Evolutionary conservation across 2,113 vertebrate genomes (phyloP).

Genomic region (Erythrocercus mccallii): DNA sequence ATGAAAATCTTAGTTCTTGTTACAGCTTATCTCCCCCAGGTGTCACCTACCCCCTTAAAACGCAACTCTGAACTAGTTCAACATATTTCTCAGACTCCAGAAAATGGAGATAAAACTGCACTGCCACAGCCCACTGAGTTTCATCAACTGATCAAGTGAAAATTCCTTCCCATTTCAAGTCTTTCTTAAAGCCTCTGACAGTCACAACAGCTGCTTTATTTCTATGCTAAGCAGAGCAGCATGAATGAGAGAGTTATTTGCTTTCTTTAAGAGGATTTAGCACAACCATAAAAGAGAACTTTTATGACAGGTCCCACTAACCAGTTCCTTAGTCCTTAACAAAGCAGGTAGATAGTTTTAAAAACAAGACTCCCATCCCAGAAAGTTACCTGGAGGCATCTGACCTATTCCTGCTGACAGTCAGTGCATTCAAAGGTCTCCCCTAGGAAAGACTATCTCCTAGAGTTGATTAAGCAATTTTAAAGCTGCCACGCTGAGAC

Average conservation of each 20-base stretch:
- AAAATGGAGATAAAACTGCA: background rate
- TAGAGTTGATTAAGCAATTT: background rate
- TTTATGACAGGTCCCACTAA: background rate
- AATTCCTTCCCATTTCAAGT: background rate
- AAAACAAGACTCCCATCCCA: background rate
- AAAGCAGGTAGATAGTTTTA: background rate
- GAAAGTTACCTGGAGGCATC: background rate
- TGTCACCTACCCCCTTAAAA: background rate
- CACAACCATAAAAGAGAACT: background rate
- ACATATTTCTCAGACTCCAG: background rate
- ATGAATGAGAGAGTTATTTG: background rate
- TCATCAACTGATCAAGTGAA: background rate
- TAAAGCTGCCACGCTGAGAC: background rate
- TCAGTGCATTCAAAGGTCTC: background rate
- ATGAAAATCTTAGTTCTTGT: background rate
- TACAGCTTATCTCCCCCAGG: background rate
- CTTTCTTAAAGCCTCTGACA: background rate
- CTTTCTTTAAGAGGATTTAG: background rate
- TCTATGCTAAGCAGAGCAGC: background rate
- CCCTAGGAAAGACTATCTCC: background rate
- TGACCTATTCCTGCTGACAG: background rate
- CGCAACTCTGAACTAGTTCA: background rate
- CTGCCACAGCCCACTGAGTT: background rate
- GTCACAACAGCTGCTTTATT: conserved; percentile 15
- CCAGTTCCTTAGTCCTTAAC: background rate